Percentiles rank a stretch among this genome's conserved stretches.
Evolutionary conservation across 2,113 vertebrate species (phyloP).

Genomic region (Fregetta grallaria): DNA sequence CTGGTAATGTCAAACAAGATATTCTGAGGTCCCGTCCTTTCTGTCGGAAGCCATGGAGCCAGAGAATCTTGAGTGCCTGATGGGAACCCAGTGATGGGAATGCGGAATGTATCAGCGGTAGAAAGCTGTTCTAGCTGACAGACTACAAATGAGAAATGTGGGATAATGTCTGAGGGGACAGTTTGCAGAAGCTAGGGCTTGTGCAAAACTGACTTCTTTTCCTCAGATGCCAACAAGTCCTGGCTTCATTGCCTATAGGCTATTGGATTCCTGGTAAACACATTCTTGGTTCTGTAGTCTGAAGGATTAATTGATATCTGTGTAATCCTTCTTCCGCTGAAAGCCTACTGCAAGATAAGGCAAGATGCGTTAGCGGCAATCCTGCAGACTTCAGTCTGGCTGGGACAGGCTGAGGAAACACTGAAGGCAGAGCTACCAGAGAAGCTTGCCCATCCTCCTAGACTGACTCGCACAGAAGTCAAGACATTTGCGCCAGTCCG

Average conservation of each 20-base stretch:
- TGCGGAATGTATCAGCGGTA: background rate
- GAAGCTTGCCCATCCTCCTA: background rate
- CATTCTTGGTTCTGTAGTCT: background rate
- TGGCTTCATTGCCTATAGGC: rapidly evolving
- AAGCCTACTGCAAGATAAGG: background rate
- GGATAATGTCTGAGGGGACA: background rate
- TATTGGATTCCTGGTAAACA: background rate
- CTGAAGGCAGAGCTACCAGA: background rate
- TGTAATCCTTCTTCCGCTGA: background rate
- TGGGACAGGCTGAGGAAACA: background rate
- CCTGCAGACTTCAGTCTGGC: background rate
- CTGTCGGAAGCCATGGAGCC: background rate
- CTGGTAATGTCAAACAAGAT: background rate
- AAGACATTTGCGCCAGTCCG: background rate
- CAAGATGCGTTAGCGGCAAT: background rate
- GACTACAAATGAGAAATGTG: background rate
- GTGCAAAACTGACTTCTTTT: background rate
- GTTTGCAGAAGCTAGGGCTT: background rate
- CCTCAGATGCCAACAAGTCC: background rate
- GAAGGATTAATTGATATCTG: background rate
- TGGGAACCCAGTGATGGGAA: background rate
- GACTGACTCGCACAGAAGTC: background rate
- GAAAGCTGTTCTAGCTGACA: background rate
- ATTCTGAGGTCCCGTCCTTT: background rate
- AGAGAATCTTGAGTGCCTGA: background rate